A percentile compares a stretch with the other conserved stretches of the same genome.
phyloP scores from a whole-genome alignment of 1,140 invertebrate species.

The Drosophila biarmipes region DNA sequence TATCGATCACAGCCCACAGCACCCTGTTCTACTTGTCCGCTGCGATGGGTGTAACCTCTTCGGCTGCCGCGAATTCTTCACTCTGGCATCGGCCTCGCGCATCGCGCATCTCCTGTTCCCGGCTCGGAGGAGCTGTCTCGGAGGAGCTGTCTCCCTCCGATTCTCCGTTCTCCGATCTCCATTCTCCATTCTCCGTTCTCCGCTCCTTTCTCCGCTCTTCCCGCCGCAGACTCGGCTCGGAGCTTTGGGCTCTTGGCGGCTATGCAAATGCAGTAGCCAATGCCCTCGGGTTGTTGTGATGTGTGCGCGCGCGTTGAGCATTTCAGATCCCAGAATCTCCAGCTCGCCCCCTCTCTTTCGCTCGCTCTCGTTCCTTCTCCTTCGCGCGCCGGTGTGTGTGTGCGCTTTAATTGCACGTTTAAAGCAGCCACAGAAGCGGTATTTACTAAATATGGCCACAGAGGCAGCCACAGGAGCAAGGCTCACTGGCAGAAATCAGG shows the following conservation, averaged over 20 bases:
- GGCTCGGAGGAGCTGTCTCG: constrained; percentile 31
- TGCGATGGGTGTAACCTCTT: constrained; percentile 18
- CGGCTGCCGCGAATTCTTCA: constrained; percentile 18
- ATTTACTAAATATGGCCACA: constrained; percentile 81
- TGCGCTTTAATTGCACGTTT: constrained; percentile 80
- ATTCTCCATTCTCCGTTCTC: not conserved
- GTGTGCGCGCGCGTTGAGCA: constrained; percentile 65
- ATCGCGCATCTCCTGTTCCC: constrained; percentile 28
- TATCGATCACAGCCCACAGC: not conserved
- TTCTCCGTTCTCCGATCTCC: too few species aligned
- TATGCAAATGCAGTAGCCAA: constrained; percentile 84
- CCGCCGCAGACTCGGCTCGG: constrained; percentile 10
- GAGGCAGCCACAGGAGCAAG: constrained; percentile 19
- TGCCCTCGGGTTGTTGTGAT: constrained; percentile 84
- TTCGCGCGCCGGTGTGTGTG: constrained; percentile 31
- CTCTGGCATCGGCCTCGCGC: constrained; percentile 4
- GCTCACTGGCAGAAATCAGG: constrained; percentile 11
- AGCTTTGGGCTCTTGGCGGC: constrained; percentile 61
- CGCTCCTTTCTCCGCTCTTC: constrained; percentile 3
- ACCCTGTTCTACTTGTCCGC: not conserved
- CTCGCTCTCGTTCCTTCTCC: constrained; percentile 13
- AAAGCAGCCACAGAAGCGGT: constrained; percentile 80
- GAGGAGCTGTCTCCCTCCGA: constrained; percentile 23
- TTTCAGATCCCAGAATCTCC: constrained; percentile 26
- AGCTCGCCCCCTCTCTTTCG: not conserved